Percentiles rank a stretch among this genome's conserved stretches.
Conservation (phyloP, 2,113 vertebrate species). For the Cardinalis cardinalis region DNA sequence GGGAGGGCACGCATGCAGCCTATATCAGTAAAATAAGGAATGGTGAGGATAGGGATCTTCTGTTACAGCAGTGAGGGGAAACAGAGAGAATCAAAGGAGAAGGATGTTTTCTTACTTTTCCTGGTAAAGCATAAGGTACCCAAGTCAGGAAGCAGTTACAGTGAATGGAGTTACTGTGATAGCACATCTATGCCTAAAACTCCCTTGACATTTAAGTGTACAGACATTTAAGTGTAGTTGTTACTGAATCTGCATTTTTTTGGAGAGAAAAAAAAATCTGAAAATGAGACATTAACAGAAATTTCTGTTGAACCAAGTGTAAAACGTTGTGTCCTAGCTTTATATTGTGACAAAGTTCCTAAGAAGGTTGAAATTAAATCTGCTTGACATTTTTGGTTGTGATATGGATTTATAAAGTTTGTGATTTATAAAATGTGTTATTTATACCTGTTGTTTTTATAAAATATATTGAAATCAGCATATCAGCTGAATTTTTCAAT, state of each 20-base stretch:
- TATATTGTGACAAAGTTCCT: not conserved
- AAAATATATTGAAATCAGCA: not conserved
- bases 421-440: not conserved
- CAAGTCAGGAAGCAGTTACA: not conserved
- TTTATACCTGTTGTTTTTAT: not conserved
- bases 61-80: not conserved
- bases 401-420: not conserved
- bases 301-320: not conserved
- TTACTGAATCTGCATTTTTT: not conserved
- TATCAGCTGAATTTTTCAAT: not conserved
- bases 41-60: not conserved
- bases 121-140: not conserved
- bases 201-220: not conserved
- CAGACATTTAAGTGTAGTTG: not conserved
- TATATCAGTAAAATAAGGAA: not conserved
- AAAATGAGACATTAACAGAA: not conserved
- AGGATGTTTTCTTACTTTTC: not conserved
- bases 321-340: not conserved
- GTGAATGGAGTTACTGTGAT: fast-evolving
- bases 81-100: not conserved
- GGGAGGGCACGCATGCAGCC: not conserved
- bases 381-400: not conserved
- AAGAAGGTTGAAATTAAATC: not conserved
- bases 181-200: not conserved
- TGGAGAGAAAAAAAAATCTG: not conserved